phyloP scores from a whole-genome alignment of 2,888 invertebrate species.

The Machimus atricapillus region DNA sequence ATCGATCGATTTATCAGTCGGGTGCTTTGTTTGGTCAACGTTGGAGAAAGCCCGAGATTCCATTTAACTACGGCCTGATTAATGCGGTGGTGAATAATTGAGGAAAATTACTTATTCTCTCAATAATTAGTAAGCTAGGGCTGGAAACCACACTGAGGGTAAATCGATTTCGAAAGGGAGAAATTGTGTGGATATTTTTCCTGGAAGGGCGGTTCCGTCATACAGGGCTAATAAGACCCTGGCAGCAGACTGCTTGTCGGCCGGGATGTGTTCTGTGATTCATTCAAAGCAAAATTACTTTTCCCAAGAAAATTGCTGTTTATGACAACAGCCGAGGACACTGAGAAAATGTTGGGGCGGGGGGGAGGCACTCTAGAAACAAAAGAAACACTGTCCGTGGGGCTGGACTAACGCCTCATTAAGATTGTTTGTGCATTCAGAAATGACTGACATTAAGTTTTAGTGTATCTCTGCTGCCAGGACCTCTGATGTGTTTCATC shows the following conservation, averaged over 20 bases:
- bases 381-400: neutral
- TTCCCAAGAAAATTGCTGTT: neutral
- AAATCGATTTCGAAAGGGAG: neutral
- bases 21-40: neutral
- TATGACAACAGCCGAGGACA: neutral
- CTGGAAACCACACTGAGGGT: neutral
- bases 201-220: neutral
- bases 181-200: neutral
- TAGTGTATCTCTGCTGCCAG: neutral
- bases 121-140: neutral
- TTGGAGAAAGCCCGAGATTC: neutral
- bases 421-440: neutral
- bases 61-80: neutral
- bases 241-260: neutral
- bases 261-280: neutral
- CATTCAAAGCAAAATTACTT: neutral
- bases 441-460: neutral
- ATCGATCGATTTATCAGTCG: neutral
- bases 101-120: neutral
- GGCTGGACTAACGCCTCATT: neutral
- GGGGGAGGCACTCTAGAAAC: neutral
- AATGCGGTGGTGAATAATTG: neutral
- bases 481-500: neutral
- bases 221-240: neutral
- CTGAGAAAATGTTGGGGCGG: neutral